These are phyloP conservation scores for Drosophila flavopinicola DNA, from an alignment of 2,888 invertebrate genomes.

Conservation along the genomic window DNA sequence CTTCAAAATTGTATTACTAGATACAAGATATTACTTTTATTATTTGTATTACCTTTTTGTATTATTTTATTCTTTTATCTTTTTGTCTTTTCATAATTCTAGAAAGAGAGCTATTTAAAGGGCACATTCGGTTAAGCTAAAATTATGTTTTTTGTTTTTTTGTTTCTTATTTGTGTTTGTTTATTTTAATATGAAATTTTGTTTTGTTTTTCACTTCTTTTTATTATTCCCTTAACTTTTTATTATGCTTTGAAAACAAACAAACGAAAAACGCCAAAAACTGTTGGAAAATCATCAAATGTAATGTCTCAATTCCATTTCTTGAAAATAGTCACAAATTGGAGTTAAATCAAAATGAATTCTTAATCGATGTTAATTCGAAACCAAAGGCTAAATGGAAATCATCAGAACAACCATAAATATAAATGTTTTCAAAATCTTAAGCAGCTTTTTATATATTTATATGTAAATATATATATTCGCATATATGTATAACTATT, in stretches of 20 bases:
- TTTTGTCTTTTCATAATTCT: conserved; percentile 75
- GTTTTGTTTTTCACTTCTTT: conserved; percentile 30
- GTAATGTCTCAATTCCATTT: conserved; percentile 68
- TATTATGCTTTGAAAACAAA: conserved; percentile 33
- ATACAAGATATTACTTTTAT: conserved; percentile 61
- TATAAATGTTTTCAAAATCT: conserved; percentile 52
- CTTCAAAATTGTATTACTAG: conserved; percentile 65
- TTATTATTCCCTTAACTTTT: conserved; percentile 35
- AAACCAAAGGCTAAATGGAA: conserved; percentile 31
- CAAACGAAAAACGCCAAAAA: conserved; percentile 4
- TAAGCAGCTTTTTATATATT: conserved; percentile 34
- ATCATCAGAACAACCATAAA: conserved; percentile 42
- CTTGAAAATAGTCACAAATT: conserved; percentile 27
- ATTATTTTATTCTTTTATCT: conserved; percentile 44
- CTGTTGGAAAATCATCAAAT: conserved; percentile 9
- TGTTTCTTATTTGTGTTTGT: conserved; percentile 23
- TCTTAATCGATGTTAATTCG: conserved; percentile 15
- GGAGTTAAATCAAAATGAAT: conserved; percentile 9
- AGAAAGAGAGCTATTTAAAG: conserved; percentile 85
- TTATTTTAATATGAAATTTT: conserved; percentile 25
- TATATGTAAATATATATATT: conserved; percentile 31
- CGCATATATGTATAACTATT: conserved; percentile 34
- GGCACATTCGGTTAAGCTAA: conserved; percentile 85
- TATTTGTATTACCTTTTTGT: conserved; percentile 36
- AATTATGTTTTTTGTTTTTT: conserved; percentile 63